These are phyloP conservation scores for Albula goreensis DNA, from an alignment of 2,113 vertebrate species.

Conservation along the genomic window DNA sequence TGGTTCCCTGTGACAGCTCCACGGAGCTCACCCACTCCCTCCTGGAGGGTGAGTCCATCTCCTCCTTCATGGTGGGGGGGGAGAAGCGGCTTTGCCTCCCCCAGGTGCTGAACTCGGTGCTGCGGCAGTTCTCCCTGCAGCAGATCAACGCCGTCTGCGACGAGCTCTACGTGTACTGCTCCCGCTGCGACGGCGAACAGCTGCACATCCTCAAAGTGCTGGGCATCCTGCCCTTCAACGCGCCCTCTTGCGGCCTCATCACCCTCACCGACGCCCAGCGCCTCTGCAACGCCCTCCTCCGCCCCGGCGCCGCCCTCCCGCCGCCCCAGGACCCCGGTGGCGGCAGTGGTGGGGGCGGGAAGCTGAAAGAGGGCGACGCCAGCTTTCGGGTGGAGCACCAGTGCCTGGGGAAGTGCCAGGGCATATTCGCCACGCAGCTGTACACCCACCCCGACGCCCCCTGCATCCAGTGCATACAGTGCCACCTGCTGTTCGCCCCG, in stretches of 20 bases:
- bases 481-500: constrained; percentile 80
- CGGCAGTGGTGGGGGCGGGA: constrained; percentile 60
- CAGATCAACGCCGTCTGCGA: constrained; percentile 86
- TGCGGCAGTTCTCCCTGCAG: constrained; percentile 82
- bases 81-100: constrained; percentile 85
- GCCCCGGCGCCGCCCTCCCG: constrained; percentile 71
- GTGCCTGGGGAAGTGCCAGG: constrained; percentile 85
- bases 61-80: constrained; percentile 84
- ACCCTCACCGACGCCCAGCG: constrained; percentile 84
- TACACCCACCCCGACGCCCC: constrained; percentile 76
- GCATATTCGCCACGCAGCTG: constrained; percentile 79
- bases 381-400: constrained; percentile 85
- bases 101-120: constrained; percentile 84
- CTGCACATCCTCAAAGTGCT: constrained; percentile 83
- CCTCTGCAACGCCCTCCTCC: constrained; percentile 81
- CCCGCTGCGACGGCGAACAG: constrained; percentile 81
- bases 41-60: constrained; percentile 83
- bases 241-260: constrained; percentile 83
- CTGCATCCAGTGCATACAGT: constrained; percentile 82
- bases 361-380: constrained; percentile 75
- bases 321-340: constrained; percentile 52
- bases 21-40: constrained; percentile 80
- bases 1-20: constrained; percentile 83
- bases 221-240: constrained; percentile 82
- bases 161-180: constrained; percentile 84